Base-by-base conservation (phyloP, 2,113 vertebrate genomes). In the Casuarius casuarius region DNA sequence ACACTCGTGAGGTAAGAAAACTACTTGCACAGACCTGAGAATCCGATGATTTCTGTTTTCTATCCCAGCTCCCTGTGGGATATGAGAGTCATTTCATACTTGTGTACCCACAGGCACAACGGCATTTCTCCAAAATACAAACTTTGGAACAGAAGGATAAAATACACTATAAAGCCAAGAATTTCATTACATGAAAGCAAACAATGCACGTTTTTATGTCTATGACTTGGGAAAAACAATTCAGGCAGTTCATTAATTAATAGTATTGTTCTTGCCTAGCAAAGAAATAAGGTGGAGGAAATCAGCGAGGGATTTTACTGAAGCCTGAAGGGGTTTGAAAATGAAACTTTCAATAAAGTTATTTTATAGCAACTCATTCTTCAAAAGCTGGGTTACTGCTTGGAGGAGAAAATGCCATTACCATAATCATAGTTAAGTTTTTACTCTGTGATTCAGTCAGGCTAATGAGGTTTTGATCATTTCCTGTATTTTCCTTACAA, bases 71-170 rank as follows among this genome's bases (percentile, higher is more conserved):
- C 44, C 28, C 71, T 35, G 48, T 46, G 66, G 40, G 19, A 83
- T 76, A 83, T 25, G 59, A 91, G 17, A 94, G 56, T 81, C 70
- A 92, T 42, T 95, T 90, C 35, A 71, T 90, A 80, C 46, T 79
- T 88, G 29, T 66, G 20, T 77, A 74, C 51, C 56, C 23, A 42
- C 26, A 71, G 31, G 38, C 86, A 93, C 23, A 94, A 77, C 90
- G n/a, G 31, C 70, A 78, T 19, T 54, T 61, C 21, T 93, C 51
- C 49, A 92, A 80, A 90, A 48, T 18, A 76, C 6, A 84, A 48
- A 33, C 61, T 85, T 88, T 72, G 31, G 33, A 89, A 89, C 12
- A 84, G 49, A 29, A 87, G 3, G 16, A 81, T 56, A 85, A 89
- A 92, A 51, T 72, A 19, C 67, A 48, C 28, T 11, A 16, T 22